Percentiles rank a stretch among this genome's conserved stretches.
Evolutionary conservation across 2,797 vertebrate species (phyloP).

Genomic region (Falco columbarius): DNA sequence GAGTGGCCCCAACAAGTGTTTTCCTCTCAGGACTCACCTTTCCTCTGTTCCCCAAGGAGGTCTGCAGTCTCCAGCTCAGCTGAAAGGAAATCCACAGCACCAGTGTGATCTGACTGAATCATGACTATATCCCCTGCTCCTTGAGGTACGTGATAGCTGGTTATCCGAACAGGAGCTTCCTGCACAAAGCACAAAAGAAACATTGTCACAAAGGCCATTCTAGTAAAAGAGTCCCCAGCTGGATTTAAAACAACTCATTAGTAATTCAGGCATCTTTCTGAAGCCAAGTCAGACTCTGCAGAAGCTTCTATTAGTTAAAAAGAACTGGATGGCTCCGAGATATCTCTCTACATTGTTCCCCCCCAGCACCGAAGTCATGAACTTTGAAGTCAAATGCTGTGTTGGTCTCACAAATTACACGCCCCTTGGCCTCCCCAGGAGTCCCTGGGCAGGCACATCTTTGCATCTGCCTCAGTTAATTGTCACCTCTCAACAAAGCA

Average conservation of each 20-base stretch:
- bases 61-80: slow-evolving; percentile 79
- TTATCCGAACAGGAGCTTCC: slow-evolving; percentile 74
- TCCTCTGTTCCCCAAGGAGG: slow-evolving; percentile 77
- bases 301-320: not conserved
- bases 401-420: not conserved
- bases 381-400: not conserved
- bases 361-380: not conserved
- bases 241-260: not conserved
- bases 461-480: not conserved
- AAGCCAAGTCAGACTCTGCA: not conserved
- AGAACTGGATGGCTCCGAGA: not conserved
- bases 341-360: not conserved
- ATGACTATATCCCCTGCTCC: slow-evolving; percentile 82
- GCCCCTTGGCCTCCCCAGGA: not conserved
- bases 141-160: slow-evolving; percentile 72
- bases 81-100: slow-evolving; percentile 78
- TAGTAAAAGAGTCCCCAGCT: not conserved
- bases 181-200: slow-evolving; percentile 16
- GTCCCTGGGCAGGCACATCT: not conserved
- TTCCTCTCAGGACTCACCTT: slow-evolving; percentile 69
- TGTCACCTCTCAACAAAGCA: not conserved
- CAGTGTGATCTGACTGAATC: slow-evolving; percentile 85
- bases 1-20: not conserved
- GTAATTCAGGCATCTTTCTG: not conserved
- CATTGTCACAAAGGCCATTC: not conserved